phyloP scores from a whole-genome alignment of 2,797 vertebrate species.

The Poecilia velifera region DNA sequence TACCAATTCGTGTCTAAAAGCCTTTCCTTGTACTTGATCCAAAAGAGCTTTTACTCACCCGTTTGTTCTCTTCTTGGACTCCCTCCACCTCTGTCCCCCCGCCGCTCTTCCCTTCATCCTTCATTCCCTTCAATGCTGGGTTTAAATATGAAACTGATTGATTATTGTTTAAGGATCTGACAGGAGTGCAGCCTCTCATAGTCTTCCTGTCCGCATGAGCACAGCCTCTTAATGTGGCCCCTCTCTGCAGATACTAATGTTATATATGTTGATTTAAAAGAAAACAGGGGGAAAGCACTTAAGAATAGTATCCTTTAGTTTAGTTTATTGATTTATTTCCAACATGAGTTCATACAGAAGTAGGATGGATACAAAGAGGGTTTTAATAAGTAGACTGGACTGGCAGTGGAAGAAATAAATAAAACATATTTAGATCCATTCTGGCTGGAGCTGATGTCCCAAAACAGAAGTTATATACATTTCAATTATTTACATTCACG shows the following conservation, averaged over 20 bases:
- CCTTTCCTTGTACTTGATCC: slow-evolving; percentile 78
- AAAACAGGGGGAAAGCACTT: slow-evolving; percentile 12
- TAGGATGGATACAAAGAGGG: not conserved
- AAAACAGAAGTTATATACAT: not conserved
- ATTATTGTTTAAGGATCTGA: slow-evolving; percentile 68
- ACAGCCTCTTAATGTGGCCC: not conserved
- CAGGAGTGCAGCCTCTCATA: slow-evolving; percentile 20
- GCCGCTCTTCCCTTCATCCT: slow-evolving; percentile 2
- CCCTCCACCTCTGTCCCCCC: not conserved
- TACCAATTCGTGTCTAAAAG: slow-evolving; percentile 75
- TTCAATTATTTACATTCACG: not conserved
- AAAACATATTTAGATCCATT: not conserved
- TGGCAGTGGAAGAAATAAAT: not conserved
- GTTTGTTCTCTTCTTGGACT: slow-evolving; percentile 28
- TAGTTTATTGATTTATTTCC: slow-evolving; percentile 2
- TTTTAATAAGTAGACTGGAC: not conserved
- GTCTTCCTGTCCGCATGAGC: slow-evolving; percentile 17
- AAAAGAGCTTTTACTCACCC: slow-evolving; percentile 79
- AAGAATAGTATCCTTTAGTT: not conserved
- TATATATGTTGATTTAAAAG: slow-evolving; percentile 4
- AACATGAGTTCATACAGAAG: not conserved
- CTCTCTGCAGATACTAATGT: not conserved
- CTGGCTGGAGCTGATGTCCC: not conserved
- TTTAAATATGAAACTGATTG: slow-evolving; percentile 67
- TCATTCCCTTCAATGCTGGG: slow-evolving; percentile 28